Conservation (phyloP, 2,113 vertebrate genomes). For the Thinocorus orbignyianus region DNA sequence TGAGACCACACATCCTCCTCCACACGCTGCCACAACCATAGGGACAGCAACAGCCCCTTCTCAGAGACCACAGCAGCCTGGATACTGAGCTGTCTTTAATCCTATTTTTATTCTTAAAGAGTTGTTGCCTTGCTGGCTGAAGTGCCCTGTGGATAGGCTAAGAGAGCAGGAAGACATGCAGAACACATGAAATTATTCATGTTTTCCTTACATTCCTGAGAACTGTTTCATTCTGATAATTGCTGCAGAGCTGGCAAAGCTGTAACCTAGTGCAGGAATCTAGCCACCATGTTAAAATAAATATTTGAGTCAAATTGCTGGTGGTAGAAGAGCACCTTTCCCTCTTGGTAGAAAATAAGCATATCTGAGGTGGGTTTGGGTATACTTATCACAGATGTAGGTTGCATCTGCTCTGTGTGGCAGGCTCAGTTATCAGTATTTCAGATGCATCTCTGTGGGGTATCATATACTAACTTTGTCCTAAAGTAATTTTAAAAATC, state of each 20-base stretch:
- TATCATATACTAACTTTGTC: neutral
- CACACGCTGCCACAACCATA: neutral
- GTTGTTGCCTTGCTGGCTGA: neutral
- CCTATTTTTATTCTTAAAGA: neutral
- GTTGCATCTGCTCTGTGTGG: neutral
- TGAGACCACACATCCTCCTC: neutral
- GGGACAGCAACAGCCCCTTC: neutral
- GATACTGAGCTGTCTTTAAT: neutral
- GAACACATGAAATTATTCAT: neutral
- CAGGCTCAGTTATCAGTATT: neutral
- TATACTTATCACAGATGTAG: neutral
- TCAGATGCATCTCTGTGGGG: neutral
- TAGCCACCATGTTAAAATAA: neutral
- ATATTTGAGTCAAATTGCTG: neutral
- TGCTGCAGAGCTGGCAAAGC: neutral
- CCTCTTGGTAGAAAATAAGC: neutral
- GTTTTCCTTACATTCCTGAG: neutral
- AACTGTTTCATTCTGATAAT: neutral
- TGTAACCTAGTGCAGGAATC: neutral
- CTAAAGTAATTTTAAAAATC: neutral
- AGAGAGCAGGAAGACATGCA: neutral
- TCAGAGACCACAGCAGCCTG: too few species aligned
- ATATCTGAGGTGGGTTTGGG: neutral
- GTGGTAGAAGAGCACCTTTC: neutral
- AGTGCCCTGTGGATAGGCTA: neutral